Conservation (phyloP, 2,888 invertebrate genomes). For the Zele albiditarsus region DNA sequence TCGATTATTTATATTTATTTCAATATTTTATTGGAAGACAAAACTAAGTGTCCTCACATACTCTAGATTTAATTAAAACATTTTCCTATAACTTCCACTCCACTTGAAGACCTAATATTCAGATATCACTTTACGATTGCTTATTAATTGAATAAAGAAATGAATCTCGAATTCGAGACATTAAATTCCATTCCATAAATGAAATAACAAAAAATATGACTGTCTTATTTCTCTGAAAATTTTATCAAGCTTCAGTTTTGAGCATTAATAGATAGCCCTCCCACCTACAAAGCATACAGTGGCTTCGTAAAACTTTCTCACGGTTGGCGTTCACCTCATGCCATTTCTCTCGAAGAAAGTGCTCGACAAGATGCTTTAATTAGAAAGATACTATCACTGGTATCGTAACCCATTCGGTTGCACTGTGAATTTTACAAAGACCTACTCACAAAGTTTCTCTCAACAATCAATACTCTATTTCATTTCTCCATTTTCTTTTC, state of each 20-base stretch:
- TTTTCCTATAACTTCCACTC: too few species aligned
- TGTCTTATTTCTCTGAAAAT: constrained; percentile 11
- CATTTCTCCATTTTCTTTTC: not conserved
- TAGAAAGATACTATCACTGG: not conserved
- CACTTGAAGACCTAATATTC: too few species aligned
- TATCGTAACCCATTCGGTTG: not conserved
- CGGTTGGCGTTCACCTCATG: not conserved
- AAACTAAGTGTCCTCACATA: too few species aligned
- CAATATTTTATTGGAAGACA: too few species aligned
- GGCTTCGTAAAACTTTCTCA: constrained; percentile 1
- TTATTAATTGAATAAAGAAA: not conserved
- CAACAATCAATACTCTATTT: not conserved
- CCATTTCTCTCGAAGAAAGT: constrained; percentile 3
- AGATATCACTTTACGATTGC: not conserved
- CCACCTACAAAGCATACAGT: not conserved
- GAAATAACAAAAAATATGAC: not conserved
- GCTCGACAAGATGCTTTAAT: constrained; percentile 13
- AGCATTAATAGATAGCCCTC: not conserved
- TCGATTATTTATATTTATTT: too few species aligned
- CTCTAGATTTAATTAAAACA: too few species aligned
- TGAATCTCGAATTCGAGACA: not conserved
- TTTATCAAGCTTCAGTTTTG: constrained; percentile 1
- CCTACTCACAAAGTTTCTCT: not conserved
- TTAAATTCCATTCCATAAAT: not conserved
- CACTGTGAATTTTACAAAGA: not conserved